Percentiles rank a stretch among this genome's conserved stretches.
Evolutionary conservation across 1,140 invertebrate species (phyloP).

Genomic region (Dendrolimus kikuchii): DNA sequence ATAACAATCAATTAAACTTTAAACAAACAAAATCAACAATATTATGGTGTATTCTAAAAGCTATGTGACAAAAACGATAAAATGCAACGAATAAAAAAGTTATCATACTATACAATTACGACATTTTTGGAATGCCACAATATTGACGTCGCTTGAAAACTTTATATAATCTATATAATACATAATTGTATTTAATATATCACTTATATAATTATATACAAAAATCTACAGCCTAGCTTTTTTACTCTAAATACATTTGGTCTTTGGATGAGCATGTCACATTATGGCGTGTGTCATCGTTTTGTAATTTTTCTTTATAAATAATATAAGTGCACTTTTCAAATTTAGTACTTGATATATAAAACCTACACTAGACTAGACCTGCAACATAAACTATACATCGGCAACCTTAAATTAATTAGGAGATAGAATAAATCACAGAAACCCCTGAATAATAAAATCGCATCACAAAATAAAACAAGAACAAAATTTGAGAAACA

Average conservation of each 20-base stretch:
- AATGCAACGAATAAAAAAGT: slow-evolving; percentile 32
- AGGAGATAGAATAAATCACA: slow-evolving; percentile 48
- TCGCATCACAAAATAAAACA: slow-evolving; percentile 34
- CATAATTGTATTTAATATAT: slow-evolving; percentile 33
- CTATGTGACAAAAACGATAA: slow-evolving; percentile 23
- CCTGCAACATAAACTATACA: slow-evolving; percentile 42
- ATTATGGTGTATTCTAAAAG: slow-evolving; percentile 21
- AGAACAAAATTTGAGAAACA: slow-evolving; percentile 65
- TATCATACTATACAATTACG: slow-evolving; percentile 24
- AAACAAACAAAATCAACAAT: slow-evolving; percentile 36
- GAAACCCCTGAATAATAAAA: slow-evolving; percentile 38
- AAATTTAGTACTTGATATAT: slow-evolving; percentile 51
- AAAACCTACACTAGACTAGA: slow-evolving; percentile 66
- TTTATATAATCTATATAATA: slow-evolving; percentile 24
- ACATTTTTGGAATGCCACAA: slow-evolving; percentile 37
- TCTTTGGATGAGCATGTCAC: slow-evolving; percentile 68
- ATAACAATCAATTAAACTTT: slow-evolving; percentile 48
- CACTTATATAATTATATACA: slow-evolving; percentile 42
- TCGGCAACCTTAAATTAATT: slow-evolving; percentile 24
- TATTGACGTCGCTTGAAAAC: slow-evolving; percentile 27
- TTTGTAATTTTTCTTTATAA: slow-evolving; percentile 40
- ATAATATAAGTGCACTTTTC: slow-evolving; percentile 67
- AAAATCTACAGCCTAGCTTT: slow-evolving; percentile 56
- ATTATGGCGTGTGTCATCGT: slow-evolving; percentile 59
- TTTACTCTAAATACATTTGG: slow-evolving; percentile 65